phyloP scores from a whole-genome alignment of 2,113 vertebrate genomes.

The Paratilapia polleni region DNA sequence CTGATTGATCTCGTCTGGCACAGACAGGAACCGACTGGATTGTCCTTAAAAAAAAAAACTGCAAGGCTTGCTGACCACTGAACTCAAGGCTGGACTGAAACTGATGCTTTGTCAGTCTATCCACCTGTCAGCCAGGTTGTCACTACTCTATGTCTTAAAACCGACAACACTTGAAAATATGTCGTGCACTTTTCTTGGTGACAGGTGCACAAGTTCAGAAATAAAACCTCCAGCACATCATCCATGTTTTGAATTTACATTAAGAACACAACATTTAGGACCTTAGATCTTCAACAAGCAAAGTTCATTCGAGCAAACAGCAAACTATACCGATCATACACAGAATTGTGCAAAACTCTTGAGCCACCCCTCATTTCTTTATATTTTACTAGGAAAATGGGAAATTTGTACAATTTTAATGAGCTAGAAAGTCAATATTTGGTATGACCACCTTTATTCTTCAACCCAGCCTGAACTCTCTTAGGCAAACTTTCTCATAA shows the following conservation, averaged over 20 bases:
- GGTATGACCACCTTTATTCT: too few relatives aligned
- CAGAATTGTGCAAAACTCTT: too few relatives aligned
- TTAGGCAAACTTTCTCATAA: too few relatives aligned
- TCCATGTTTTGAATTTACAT: not conserved
- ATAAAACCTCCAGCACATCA: not conserved
- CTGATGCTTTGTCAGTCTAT: not conserved
- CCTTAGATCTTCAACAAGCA: not conserved
- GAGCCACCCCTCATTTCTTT: too few relatives aligned
- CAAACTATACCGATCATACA: not conserved
- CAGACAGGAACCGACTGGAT: conserved; percentile 26
- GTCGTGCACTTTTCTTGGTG: accelerated
- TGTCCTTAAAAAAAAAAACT: conserved; percentile 13
- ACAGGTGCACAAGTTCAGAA: not conserved
- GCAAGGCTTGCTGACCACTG: not conserved
- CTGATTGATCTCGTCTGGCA: conserved; percentile 52
- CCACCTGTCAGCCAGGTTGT: not conserved
- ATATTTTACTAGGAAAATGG: too few relatives aligned
- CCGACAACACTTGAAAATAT: not conserved
- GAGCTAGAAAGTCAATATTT: too few relatives aligned
- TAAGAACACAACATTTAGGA: not conserved
- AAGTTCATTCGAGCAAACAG: not conserved
- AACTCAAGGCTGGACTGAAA: not conserved
- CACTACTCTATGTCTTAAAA: not conserved
- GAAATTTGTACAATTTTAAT: too few relatives aligned
- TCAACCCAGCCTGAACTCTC: too few relatives aligned